A percentile compares a stretch with the other conserved stretches of the same genome.
phyloP scores from a whole-genome alignment of 2,113 vertebrate genomes.

The Petroica traversi region DNA sequence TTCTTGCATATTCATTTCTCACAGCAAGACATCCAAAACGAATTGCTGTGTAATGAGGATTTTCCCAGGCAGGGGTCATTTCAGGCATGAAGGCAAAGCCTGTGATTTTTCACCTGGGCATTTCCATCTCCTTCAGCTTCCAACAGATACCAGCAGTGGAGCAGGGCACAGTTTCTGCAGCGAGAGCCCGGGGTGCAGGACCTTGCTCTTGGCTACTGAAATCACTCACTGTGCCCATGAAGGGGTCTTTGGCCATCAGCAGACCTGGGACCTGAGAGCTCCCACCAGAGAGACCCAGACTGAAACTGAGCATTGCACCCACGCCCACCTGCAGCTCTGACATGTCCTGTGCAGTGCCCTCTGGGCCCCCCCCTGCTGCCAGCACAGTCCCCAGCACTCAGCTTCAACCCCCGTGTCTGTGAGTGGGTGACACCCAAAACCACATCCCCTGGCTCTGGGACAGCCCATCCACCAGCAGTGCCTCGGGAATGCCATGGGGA shows the following conservation, averaged over 20 bases:
- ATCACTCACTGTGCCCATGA: accelerated
- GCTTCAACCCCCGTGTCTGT: accelerated
- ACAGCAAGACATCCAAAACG: background rate
- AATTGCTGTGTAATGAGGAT: background rate
- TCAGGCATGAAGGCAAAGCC: background rate
- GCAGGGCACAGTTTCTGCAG: background rate
- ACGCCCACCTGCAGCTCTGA: background rate
- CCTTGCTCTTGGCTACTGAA: background rate
- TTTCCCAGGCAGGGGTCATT: background rate
- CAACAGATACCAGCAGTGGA: accelerated
- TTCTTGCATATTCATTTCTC: background rate
- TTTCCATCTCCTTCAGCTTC: background rate
- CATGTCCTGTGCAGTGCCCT: accelerated
- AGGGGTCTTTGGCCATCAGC: background rate
- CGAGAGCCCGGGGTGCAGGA: background rate
- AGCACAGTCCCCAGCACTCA: background rate
- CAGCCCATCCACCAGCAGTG: too few species aligned
- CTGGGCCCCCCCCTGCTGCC: background rate
- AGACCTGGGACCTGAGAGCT: background rate
- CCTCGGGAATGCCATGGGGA: accelerated
- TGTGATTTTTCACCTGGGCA: background rate
- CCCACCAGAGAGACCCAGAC: background rate
- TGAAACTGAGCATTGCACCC: background rate
- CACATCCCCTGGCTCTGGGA: background rate
- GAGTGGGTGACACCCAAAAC: too few species aligned